These are phyloP conservation scores for Palythoa heliodiscus DNA, from an alignment of 92 coral and sea anemone species.

Conservation along the genomic window DNA sequence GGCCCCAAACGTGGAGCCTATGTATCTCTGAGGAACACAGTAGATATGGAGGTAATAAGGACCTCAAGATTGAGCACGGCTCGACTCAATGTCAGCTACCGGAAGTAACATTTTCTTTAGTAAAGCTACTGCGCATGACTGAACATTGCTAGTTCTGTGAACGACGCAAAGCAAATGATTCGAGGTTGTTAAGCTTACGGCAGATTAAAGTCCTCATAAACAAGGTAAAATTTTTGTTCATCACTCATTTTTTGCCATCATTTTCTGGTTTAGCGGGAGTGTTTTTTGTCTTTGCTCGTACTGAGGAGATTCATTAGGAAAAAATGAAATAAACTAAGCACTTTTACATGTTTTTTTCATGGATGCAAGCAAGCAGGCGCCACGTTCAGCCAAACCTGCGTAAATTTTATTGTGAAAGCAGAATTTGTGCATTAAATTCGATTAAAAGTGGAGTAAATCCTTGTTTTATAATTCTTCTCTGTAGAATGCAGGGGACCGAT, in stretches of 20 bases:
- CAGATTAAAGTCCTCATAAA: slow-evolving; percentile 44
- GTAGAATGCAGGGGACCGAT: slow-evolving; percentile 50
- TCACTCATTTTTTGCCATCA: slow-evolving; percentile 13
- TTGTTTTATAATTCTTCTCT: slow-evolving; percentile 39
- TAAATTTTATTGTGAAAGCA: slow-evolving; percentile 41
- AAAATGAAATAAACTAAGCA: slow-evolving; percentile 20
- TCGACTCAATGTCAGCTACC: slow-evolving; percentile 41
- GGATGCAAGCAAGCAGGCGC: slow-evolving; percentile 32
- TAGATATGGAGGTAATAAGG: background rate
- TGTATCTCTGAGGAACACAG: too few species aligned
- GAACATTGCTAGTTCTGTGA: slow-evolving; percentile 35
- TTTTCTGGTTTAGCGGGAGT: slow-evolving; percentile 19
- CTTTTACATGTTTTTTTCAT: slow-evolving; percentile 19
- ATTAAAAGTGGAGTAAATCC: background rate
- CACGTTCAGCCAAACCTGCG: slow-evolving; percentile 47
- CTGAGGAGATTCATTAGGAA: slow-evolving; percentile 4
- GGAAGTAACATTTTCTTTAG: slow-evolving; percentile 32
- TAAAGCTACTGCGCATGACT: slow-evolving; percentile 40
- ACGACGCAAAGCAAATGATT: slow-evolving; percentile 38
- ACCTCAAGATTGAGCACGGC: slow-evolving; percentile 54
- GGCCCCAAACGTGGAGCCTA: too few species aligned
- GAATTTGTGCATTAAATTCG: slow-evolving; percentile 29
- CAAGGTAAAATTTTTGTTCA: slow-evolving; percentile 22
- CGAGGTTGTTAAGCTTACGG: slow-evolving; percentile 41
- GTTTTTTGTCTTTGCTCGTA: background rate